Conservation (phyloP, 2,888 invertebrate species). For the Erebia palarica region DNA sequence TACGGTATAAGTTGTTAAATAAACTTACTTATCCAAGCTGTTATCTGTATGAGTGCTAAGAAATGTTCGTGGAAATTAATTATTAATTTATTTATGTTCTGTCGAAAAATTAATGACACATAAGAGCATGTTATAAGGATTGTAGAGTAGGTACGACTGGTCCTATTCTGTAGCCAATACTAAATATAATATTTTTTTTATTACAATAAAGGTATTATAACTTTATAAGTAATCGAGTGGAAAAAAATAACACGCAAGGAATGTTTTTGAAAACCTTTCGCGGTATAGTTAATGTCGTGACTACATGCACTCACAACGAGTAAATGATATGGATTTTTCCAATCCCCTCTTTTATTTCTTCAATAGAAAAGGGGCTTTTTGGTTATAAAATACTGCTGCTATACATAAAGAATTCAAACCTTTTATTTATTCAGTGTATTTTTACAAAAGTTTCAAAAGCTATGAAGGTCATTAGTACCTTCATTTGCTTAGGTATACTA, state of each 20-base stretch:
- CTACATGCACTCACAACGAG: constrained; percentile 58
- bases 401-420: background rate
- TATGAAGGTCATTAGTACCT: background rate
- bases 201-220: background rate
- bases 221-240: background rate
- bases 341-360: constrained; percentile 45
- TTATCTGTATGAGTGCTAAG: too few relatives aligned
- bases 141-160: too few relatives aligned
- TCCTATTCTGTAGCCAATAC: too few relatives aligned
- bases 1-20: too few relatives aligned
- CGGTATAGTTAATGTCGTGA: constrained; percentile 53
- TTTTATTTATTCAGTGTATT: background rate
- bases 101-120: too few relatives aligned
- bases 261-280: constrained; percentile 41
- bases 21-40: too few relatives aligned
- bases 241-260: constrained; percentile 15
- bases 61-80: too few relatives aligned
- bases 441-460: background rate
- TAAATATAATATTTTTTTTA: background rate
- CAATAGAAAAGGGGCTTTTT: constrained; percentile 16
- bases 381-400: background rate
- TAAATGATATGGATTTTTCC: constrained; percentile 63
- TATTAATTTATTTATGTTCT: too few relatives aligned
- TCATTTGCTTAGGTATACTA: too few relatives aligned
- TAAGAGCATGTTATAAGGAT: too few relatives aligned